Evolutionary conservation across 2,113 vertebrate species (phyloP).

Genomic region (Macrotus californicus): DNA sequence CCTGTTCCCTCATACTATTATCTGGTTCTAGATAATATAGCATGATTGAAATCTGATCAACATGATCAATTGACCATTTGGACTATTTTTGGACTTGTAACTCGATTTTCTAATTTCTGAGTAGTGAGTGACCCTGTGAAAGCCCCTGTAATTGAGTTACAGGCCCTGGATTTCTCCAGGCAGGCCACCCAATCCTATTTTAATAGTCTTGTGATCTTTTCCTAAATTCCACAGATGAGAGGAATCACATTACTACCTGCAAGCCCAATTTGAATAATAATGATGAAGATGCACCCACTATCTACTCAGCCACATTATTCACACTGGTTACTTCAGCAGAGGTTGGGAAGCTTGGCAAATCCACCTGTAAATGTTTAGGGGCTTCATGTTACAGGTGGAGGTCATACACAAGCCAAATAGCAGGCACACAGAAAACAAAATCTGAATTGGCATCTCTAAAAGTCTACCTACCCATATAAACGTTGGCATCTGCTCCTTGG

Average conservation of each 20-base stretch:
- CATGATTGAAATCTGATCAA: slow-evolving; percentile 14
- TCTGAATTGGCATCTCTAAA: background rate
- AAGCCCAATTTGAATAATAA: slow-evolving; percentile 42
- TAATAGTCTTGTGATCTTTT: slow-evolving; percentile 53
- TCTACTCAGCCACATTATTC: background rate
- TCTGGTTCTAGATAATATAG: background rate
- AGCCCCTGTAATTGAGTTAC: slow-evolving; percentile 47
- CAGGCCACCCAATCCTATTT: background rate
- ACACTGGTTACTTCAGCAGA: background rate
- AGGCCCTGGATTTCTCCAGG: slow-evolving; percentile 34
- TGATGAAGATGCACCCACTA: slow-evolving; percentile 15
- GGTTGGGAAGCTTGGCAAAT: background rate
- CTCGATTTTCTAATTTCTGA: slow-evolving; percentile 30
- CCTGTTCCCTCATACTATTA: background rate
- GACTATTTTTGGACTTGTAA: background rate
- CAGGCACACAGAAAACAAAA: slow-evolving; percentile 4
- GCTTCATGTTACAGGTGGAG: background rate
- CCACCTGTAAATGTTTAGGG: slow-evolving; percentile 38
- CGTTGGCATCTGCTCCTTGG: slow-evolving; percentile 32
- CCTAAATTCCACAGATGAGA: slow-evolving; percentile 27
- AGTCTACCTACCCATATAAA: background rate
- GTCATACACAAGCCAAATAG: background rate
- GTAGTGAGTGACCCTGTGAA: slow-evolving; percentile 31
- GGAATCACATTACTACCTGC: slow-evolving; percentile 26
- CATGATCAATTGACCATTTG: background rate